These are phyloP conservation scores for Acanthacorydalis orientalis DNA, from an alignment of 2,888 invertebrate species.

Conservation along the genomic window DNA sequence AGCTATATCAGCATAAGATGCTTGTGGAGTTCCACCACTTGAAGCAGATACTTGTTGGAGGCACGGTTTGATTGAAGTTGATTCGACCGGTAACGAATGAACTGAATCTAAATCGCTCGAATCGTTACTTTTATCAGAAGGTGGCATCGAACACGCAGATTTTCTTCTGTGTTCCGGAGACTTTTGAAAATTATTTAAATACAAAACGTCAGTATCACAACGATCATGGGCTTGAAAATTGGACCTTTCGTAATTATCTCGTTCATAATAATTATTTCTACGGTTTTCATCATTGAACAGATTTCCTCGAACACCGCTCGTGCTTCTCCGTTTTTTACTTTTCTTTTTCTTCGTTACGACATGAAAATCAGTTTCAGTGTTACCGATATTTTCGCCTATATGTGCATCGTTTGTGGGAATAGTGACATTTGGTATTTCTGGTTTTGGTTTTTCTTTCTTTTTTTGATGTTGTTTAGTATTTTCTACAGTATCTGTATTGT, in stretches of 20 bases:
- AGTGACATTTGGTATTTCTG: conserved; percentile 10
- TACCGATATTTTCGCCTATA: conserved; percentile 6
- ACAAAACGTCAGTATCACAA: conserved; percentile 10
- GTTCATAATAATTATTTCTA: conserved; percentile 4
- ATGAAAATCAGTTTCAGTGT: conserved; percentile 54
- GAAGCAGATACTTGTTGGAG: conserved; percentile 16
- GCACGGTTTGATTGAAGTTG: conserved; percentile 11
- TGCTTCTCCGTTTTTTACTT: conserved; percentile 47
- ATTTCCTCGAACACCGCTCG: conserved; percentile 21
- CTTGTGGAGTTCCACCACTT: conserved; percentile 31
- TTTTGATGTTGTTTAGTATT: conserved; percentile 19
- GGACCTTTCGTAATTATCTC: neutral
- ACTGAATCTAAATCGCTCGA: conserved; percentile 74
- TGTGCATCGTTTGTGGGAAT: conserved; percentile 23
- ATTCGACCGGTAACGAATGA: conserved; percentile 58
- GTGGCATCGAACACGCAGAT: conserved; percentile 64
- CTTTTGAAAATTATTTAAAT: conserved; percentile 14
- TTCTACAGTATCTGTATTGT: conserved; percentile 17
- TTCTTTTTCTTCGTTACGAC: conserved; percentile 71
- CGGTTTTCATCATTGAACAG: conserved; percentile 12
- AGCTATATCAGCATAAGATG: conserved; percentile 73
- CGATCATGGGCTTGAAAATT: conserved; percentile 6
- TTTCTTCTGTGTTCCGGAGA: conserved; percentile 35
- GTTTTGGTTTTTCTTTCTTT: conserved; percentile 16
- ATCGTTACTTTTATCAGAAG: conserved; percentile 65